phyloP scores from a whole-genome alignment of 2,797 vertebrate genomes.

The Garrulus glandarius region DNA sequence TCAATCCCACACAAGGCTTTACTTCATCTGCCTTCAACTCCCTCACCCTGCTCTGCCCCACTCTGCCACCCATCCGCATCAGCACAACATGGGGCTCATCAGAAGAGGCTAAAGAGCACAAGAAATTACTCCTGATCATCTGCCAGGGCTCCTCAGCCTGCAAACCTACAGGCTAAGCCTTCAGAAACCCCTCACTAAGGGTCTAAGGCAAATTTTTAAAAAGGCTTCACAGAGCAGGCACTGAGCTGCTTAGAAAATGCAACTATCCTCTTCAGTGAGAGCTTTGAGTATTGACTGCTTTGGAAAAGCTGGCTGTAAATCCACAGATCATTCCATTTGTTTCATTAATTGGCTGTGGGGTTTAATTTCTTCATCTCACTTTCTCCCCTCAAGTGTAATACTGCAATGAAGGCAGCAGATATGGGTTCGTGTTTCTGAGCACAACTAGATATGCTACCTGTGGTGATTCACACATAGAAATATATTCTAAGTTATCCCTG shows the following conservation, averaged over 20 bases:
- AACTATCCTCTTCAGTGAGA: not conserved
- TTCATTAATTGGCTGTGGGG: slow-evolving; percentile 2
- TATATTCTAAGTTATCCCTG: not conserved
- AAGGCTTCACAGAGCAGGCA: not conserved
- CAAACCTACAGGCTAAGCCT: not conserved
- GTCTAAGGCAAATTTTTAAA: not conserved
- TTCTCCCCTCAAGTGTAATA: not conserved
- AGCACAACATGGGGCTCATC: not conserved
- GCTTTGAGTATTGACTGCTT: not conserved
- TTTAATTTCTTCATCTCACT: slow-evolving; percentile 30
- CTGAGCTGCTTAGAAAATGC: not conserved
- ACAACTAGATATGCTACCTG: not conserved
- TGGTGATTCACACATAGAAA: not conserved
- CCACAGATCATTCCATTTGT: not conserved
- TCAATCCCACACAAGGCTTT: not conserved
- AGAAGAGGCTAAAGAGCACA: not conserved
- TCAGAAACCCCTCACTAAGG: not conserved
- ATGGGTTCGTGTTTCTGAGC: not conserved
- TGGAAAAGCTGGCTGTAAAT: not conserved
- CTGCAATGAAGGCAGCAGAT: not conserved
- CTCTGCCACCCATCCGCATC: rapidly evolving
- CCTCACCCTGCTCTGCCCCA: not conserved
- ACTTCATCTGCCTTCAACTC: not conserved
- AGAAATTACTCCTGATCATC: not conserved
- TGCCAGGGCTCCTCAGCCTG: not conserved